phyloP scores from a whole-genome alignment of 2,888 invertebrate genomes.

The Cryptocephalus moraei region DNA sequence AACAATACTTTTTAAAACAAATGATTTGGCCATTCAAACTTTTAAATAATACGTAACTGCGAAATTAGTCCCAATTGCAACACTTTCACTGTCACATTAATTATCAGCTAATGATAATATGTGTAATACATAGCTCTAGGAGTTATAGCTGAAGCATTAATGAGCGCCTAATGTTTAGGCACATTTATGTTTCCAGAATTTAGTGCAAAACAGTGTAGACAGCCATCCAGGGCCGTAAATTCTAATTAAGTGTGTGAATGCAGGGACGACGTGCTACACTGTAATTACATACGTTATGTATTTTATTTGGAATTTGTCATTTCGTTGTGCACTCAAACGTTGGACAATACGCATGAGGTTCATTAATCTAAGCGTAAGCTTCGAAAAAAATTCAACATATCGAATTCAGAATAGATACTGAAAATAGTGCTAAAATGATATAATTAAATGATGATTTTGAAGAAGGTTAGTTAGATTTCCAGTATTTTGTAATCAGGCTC shows the following conservation, averaged over 20 bases:
- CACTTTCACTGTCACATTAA: too few species aligned
- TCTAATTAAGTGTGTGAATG: conserved; percentile 9
- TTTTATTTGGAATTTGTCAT: conserved; percentile 16
- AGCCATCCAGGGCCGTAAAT: conserved; percentile 9
- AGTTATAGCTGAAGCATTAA: too few species aligned
- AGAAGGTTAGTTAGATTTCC: too few species aligned
- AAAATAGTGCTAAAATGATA: too few species aligned
- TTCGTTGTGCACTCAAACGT: conserved; percentile 7
- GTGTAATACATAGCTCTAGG: too few species aligned
- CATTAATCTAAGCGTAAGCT: background rate
- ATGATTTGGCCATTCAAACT: too few species aligned
- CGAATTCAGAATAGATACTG: background rate
- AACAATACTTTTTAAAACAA: too few species aligned
- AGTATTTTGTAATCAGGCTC: too few species aligned
- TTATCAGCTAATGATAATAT: too few species aligned
- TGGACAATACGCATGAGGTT: conserved; percentile 3
- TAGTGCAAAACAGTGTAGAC: conserved; percentile 6
- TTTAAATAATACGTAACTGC: too few species aligned
- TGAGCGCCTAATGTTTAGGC: background rate
- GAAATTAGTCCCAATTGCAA: too few species aligned
- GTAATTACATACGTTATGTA: conserved; percentile 11
- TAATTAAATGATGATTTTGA: too few species aligned
- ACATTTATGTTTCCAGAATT: background rate
- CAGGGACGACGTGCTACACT: conserved; percentile 7
- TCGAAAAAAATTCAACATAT: background rate